Evolutionary conservation across 2,888 invertebrate genomes (phyloP), one percentile per base, ranked within the genome.

Genomic region (Drosophila mercatorum): DNA sequence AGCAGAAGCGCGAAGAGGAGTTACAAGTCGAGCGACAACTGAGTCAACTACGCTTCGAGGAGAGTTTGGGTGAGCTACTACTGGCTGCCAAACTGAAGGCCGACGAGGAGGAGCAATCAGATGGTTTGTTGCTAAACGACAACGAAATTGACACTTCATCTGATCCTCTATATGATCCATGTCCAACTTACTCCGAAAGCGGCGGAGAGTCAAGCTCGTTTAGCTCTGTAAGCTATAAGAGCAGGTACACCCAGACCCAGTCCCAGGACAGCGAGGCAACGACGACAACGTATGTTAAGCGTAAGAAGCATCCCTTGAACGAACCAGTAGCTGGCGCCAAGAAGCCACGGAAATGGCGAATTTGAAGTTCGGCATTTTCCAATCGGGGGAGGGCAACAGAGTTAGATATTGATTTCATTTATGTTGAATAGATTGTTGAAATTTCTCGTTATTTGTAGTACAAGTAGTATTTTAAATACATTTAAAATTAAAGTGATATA

Each of bases 171-270:
- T 10, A 6, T 10, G 53, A 55, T 5, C 3, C 41, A 41, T 2
- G 2, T 28, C n/a, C 4, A 0, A 5, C n/a, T 5, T 3, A 8
- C 10, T 8, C 1, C n/a, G n/a, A 10, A 5, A 1, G 5, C 11
- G 11, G 1, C 7, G 7, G 44, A 6, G 7, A 36, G 2, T 5
- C 26, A 1, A 22, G n/a, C 8, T 36, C 44, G 1, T 26, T 44
- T 6, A 14, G 0, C 1, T 36, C 26, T 1, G 1, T 11, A 0
- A 22, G 17, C 36, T 0, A 3, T 26, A 4, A 1, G 36, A 3
- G 0, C 11, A 26, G n/a, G 26, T 26, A 8, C 26, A 58, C 11
- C 22, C 22, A 22, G 22, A 22, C 22, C 22, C 22, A 22, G 28
- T 28, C 28, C 4, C 4, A 28, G 5, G 12, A 2, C 36, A 44